Conservation (phyloP, 1,140 invertebrate genomes). For the Tetramorium simillimum region DNA sequence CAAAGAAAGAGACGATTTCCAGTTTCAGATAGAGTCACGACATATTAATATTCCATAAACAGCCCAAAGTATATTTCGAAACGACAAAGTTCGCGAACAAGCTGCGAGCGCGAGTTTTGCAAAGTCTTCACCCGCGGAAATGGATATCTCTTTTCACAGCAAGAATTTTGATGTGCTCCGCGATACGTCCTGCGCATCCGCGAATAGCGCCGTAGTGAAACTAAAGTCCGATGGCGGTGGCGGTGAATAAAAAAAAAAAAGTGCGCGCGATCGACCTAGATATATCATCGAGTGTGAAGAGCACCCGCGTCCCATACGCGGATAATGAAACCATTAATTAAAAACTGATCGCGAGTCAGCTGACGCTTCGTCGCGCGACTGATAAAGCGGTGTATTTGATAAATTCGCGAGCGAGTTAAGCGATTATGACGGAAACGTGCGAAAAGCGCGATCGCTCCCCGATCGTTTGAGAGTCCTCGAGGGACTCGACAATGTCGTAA, state of each 20-base stretch:
- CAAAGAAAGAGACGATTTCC: background rate
- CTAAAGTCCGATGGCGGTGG: constrained; percentile 1
- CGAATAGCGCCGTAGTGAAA: constrained; percentile 30
- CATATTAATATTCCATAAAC: background rate
- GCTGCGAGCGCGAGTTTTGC: background rate
- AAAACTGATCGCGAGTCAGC: constrained; percentile 35
- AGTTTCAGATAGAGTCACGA: background rate
- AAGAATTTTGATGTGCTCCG: constrained; percentile 17
- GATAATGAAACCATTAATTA: constrained; percentile 65
- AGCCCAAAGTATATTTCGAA: background rate
- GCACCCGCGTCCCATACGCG: constrained; percentile 42
- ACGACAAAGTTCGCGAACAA: background rate
- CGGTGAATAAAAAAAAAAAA: constrained; percentile 58
- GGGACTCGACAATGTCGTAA: constrained; percentile 13
- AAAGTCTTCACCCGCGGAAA: background rate
- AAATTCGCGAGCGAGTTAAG: background rate
- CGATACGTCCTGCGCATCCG: background rate
- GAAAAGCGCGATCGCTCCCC: background rate
- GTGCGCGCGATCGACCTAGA: constrained; percentile 62
- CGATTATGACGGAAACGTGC: background rate
- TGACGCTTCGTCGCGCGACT: background rate
- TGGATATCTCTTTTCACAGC: constrained; percentile 8
- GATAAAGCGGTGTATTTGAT: background rate
- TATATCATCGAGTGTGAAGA: constrained; percentile 67
- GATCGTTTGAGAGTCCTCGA: background rate